Percentiles rank a stretch among this genome's conserved stretches.
Evolutionary conservation across 53 echinoderm and acorn worm genomes (phyloP).

Genomic region (Arbacia lixula): DNA sequence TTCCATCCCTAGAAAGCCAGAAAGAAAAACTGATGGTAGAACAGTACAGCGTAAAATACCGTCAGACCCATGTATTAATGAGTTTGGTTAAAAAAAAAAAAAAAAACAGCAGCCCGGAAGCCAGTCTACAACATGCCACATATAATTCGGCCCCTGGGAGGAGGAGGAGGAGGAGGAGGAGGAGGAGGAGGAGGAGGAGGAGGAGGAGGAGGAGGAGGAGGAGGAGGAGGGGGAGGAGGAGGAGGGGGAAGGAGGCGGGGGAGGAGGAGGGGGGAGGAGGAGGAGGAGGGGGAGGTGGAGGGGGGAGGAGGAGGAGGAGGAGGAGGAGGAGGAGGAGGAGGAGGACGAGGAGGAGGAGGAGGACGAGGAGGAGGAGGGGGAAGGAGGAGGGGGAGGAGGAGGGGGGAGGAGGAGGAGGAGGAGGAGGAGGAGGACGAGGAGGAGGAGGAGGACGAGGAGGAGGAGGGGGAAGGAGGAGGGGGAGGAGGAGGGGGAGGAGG

Average conservation of each 20-base stretch:
- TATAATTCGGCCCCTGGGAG: background rate
- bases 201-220: background rate
- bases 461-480: background rate
- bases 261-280: background rate
- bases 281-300: background rate
- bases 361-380: background rate
- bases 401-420: background rate
- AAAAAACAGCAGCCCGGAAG: too few species aligned
- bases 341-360: background rate
- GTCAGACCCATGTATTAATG: too few species aligned
- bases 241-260: background rate
- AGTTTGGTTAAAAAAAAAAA: too few species aligned
- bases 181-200: background rate
- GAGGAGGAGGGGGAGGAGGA: too few species aligned
- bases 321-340: background rate
- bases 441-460: background rate
- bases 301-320: background rate
- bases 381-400: background rate
- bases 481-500: background rate
- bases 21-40: too few species aligned
- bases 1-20: too few species aligned
- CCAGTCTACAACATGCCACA: too few species aligned
- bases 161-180: constrained; percentile 5
- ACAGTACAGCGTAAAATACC: too few species aligned
- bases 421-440: background rate